Conservation (phyloP, 2,797 vertebrate species). For the Pelobates cultripes region DNA sequence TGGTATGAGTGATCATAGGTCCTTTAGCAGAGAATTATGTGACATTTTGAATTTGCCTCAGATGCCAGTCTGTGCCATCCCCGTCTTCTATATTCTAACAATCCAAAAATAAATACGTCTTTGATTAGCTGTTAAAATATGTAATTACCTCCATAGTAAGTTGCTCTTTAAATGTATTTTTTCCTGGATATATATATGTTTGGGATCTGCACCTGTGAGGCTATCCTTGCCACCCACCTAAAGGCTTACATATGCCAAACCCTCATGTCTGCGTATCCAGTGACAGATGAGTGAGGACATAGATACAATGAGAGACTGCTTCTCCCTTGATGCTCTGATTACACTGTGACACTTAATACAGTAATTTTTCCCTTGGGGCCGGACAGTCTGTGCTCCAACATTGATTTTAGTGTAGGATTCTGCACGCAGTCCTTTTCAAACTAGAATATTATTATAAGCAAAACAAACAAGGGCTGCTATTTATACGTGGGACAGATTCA, state of each 20-base stretch:
- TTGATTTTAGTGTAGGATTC: conserved; percentile 29
- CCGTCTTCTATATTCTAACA: too few relatives aligned
- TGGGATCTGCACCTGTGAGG: conserved; percentile 9
- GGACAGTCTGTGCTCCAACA: conserved; percentile 36
- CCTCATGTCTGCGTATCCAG: conserved; percentile 49
- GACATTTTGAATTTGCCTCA: too few relatives aligned
- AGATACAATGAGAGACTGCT: conserved; percentile 46
- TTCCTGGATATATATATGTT: too few relatives aligned
- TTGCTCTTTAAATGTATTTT: too few relatives aligned
- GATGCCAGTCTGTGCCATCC: too few relatives aligned
- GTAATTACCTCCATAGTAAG: too few relatives aligned
- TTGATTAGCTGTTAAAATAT: too few relatives aligned
- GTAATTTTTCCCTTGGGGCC: conserved; percentile 24
- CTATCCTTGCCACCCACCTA: conserved; percentile 27
- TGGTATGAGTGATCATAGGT: too few relatives aligned
- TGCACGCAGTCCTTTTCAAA: conserved; percentile 3
- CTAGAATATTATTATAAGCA: neutral
- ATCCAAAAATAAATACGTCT: too few relatives aligned
- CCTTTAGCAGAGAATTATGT: too few relatives aligned
- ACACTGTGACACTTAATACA: conserved; percentile 50
- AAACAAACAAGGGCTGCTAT: neutral
- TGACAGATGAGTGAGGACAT: conserved; percentile 46
- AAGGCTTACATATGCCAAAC: conserved; percentile 17
- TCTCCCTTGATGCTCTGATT: conserved; percentile 49
- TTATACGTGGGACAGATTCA: neutral